phyloP scores from a whole-genome alignment of 1,140 invertebrate genomes.

The Cyclargus thomasi region DNA sequence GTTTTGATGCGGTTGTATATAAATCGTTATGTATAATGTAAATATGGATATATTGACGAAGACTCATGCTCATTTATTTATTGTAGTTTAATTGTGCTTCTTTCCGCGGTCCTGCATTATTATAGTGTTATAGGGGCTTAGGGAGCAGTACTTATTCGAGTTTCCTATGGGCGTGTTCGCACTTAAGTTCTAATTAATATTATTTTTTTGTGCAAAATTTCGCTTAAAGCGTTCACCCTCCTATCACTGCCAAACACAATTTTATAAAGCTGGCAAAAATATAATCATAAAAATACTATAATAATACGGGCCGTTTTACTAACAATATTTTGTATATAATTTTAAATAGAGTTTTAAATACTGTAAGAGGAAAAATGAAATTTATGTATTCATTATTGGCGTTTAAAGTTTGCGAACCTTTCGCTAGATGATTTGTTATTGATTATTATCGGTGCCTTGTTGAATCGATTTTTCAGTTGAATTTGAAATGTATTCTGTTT shows the following conservation, averaged over 20 bases:
- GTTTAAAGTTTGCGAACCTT: neutral
- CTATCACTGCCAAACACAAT: neutral
- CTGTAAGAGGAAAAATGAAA: neutral
- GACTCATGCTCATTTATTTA: slow-evolving; percentile 15
- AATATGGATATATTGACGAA: slow-evolving; percentile 10
- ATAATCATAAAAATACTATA: neutral
- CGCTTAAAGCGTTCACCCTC: neutral
- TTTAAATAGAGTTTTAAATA: neutral
- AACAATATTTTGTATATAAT: slow-evolving; percentile 16
- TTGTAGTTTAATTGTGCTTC: slow-evolving; percentile 14
- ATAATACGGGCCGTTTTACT: neutral
- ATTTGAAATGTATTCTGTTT: slow-evolving; percentile 8
- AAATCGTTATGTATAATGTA: slow-evolving; percentile 7
- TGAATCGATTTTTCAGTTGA: slow-evolving; percentile 13
- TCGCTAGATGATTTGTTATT: neutral
- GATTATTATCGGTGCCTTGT: slow-evolving; percentile 11
- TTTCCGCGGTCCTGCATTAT: slow-evolving; percentile 2
- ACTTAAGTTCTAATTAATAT: neutral
- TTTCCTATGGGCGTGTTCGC: neutral
- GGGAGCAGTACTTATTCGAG: neutral
- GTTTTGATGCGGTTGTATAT: slow-evolving; percentile 9
- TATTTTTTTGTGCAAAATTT: neutral
- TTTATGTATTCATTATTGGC: slow-evolving; percentile 1
- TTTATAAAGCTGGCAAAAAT: neutral
- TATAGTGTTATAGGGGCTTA: neutral